Conservation (phyloP, 1,140 invertebrate genomes). For the Ceratitis capitata region DNA sequence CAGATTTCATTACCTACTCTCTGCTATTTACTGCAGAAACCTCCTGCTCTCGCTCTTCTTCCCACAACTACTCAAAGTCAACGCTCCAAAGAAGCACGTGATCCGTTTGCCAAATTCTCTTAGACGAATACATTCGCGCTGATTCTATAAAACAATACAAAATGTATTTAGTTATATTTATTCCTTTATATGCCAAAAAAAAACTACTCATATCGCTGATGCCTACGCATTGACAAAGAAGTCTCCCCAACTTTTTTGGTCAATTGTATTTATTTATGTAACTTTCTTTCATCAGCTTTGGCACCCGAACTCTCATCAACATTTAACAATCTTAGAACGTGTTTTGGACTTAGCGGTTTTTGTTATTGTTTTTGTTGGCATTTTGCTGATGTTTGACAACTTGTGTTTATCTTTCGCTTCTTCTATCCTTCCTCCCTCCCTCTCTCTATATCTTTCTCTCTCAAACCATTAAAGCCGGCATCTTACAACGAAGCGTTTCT, state of each 20-base stretch:
- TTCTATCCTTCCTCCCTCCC: no score
- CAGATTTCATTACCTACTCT: background rate
- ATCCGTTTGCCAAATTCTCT: conserved; percentile 3
- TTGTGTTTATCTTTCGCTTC: background rate
- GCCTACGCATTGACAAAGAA: conserved; percentile 21
- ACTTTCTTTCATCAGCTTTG: background rate
- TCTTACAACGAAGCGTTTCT: background rate
- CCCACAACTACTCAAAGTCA: background rate
- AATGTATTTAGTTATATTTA: background rate
- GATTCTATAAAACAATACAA: background rate
- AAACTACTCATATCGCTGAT: background rate
- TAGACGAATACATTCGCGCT: background rate
- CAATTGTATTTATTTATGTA: no score
- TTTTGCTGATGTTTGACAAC: conserved; percentile 25
- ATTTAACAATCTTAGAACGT: background rate
- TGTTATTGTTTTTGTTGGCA: background rate
- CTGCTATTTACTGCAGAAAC: background rate
- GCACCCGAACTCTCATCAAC: conserved; percentile 8
- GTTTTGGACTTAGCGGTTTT: background rate
- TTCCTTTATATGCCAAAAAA: background rate
- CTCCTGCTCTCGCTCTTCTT: background rate
- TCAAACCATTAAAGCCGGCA: no score
- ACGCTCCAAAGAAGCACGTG: background rate
- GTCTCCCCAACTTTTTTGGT: conserved; percentile 30
- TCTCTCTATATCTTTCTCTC: no score